Percentiles rank a stretch among this genome's conserved stretches.
Conservation (phyloP, 2,113 vertebrate species). For the Microcebus lehilahytsara region DNA sequence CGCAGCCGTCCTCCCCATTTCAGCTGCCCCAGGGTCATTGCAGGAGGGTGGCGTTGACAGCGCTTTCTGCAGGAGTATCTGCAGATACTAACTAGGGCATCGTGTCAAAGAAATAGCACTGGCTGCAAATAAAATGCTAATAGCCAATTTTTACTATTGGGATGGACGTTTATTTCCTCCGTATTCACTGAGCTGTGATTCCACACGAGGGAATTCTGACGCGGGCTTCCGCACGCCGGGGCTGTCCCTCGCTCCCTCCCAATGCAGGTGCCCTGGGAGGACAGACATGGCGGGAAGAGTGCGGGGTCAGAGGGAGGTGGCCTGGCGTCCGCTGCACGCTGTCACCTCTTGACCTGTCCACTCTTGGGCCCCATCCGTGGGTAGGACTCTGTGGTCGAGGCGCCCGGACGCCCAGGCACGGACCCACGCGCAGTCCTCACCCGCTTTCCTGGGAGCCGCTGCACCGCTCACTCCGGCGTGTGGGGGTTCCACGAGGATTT, state of each 20-base stretch:
- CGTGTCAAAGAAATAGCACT: fast-evolving
- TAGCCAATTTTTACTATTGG: too few relatives aligned
- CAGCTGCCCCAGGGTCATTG: neutral
- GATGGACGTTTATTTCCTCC: too few relatives aligned
- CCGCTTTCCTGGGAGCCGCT: neutral
- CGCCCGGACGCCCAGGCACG: neutral
- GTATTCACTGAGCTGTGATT: fast-evolving
- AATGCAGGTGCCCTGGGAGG: fast-evolving
- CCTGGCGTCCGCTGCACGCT: fast-evolving
- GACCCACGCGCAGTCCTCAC: fast-evolving
- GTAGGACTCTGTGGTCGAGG: too few relatives aligned
- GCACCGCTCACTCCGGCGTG: fast-evolving
- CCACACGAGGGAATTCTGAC: fast-evolving
- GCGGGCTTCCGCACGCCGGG: neutral
- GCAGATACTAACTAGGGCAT: neutral
- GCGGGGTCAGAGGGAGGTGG: fast-evolving
- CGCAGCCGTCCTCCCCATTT: neutral
- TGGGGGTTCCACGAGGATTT: fast-evolving
- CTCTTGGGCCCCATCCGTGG: fast-evolving
- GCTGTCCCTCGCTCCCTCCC: neutral
- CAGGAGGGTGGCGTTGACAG: neutral
- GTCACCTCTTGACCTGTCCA: fast-evolving
- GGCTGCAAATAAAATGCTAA: too few relatives aligned
- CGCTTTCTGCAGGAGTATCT: neutral
- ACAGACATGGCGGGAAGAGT: fast-evolving